A percentile compares a stretch with the other conserved stretches of the same genome.
phyloP scores from a whole-genome alignment of 2,113 vertebrate genomes.

The Zosterops japonicus region DNA sequence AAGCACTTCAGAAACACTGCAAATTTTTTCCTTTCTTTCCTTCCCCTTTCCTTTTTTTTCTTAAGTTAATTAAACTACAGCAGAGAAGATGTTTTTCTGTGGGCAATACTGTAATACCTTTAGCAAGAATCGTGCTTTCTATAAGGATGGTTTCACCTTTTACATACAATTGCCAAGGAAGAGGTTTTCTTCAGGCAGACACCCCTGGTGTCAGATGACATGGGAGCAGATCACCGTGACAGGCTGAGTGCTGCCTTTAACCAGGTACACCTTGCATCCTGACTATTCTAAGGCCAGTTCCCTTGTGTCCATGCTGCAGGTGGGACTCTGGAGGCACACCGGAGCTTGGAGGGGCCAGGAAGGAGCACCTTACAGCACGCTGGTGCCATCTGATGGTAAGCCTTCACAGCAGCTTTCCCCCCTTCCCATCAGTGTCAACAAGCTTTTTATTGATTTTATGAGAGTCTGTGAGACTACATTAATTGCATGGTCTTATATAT shows the following conservation, averaged over 20 bases:
- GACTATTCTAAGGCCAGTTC: neutral
- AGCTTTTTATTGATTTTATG: neutral
- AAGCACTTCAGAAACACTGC: neutral
- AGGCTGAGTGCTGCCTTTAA: neutral
- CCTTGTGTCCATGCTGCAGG: slow-evolving; percentile 47
- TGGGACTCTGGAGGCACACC: neutral
- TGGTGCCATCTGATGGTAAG: slow-evolving; percentile 74
- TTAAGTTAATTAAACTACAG: neutral
- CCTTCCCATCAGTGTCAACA: neutral
- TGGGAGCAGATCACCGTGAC: neutral
- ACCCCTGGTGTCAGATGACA: neutral
- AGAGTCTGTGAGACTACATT: neutral
- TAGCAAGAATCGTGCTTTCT: neutral
- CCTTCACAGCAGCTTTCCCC: neutral
- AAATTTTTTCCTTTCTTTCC: neutral
- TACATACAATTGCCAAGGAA: accelerated
- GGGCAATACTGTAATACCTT: neutral
- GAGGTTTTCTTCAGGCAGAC: neutral
- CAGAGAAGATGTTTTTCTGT: neutral
- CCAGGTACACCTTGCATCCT: neutral
- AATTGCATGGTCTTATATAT: neutral
- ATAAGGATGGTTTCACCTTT: neutral
- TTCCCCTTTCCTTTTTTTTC: neutral
- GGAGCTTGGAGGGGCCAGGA: neutral
- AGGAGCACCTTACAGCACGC: slow-evolving; percentile 4